Evolutionary conservation across 2,797 vertebrate genomes (phyloP).

Genomic region (Columba guinea): DNA sequence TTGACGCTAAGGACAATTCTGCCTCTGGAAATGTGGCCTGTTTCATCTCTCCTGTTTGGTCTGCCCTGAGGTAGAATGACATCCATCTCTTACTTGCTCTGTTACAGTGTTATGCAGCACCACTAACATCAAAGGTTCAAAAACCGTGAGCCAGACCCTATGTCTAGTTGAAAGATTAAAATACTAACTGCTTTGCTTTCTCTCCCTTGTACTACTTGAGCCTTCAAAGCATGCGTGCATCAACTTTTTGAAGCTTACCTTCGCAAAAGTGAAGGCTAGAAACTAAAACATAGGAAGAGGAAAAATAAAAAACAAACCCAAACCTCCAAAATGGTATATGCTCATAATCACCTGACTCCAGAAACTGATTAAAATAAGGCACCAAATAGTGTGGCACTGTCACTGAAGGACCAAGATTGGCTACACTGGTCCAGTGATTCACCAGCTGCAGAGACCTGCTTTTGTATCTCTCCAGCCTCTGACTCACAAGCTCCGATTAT

Average conservation of each 20-base stretch:
- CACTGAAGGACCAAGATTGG: not conserved
- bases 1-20: not conserved
- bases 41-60: not conserved
- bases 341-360: not conserved
- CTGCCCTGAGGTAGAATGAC: not conserved
- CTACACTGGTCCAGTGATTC: not conserved
- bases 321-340: not conserved
- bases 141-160: not conserved
- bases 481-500: conserved; percentile 26
- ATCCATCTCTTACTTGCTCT: not conserved
- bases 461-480: conserved; percentile 20
- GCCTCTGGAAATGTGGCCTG: not conserved
- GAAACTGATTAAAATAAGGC: not conserved
- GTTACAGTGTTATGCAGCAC: not conserved
- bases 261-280: not conserved
- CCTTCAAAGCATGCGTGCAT: not conserved
- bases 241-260: not conserved
- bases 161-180: not conserved
- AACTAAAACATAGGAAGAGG: not conserved
- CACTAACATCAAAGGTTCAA: not conserved
- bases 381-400: not conserved
- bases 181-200: not conserved
- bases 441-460: not conserved
- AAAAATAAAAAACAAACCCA: not conserved
- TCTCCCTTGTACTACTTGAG: not conserved